phyloP scores from a whole-genome alignment of 2,113 vertebrate genomes.

The Erinaceus europaeus region DNA sequence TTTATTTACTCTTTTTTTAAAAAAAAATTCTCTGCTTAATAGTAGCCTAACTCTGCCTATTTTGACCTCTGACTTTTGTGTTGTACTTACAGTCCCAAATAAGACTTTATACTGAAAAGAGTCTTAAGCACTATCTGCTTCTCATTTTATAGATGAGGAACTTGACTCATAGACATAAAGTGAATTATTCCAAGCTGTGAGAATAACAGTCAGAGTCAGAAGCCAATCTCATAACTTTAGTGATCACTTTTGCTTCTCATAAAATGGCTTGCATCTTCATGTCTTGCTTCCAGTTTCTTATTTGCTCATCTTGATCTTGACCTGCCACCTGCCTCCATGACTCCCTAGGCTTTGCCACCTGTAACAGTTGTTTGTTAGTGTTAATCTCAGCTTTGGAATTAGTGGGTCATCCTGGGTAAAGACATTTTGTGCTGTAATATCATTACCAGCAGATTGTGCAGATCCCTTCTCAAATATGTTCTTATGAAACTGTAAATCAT shows the following conservation, averaged over 20 bases:
- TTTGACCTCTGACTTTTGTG: conserved; percentile 19
- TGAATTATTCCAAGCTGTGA: neutral
- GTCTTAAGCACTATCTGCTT: neutral
- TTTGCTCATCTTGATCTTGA: neutral
- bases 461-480: neutral
- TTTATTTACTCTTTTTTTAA: no score
- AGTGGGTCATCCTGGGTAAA: neutral
- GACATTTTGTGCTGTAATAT: neutral
- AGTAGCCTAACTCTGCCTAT: neutral
- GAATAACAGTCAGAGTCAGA: neutral
- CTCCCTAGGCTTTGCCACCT: neutral
- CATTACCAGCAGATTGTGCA: conserved; percentile 12
- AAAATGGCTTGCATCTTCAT: neutral
- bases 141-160: conserved; percentile 23
- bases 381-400: conserved; percentile 37
- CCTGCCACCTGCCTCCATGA: neutral
- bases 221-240: neutral
- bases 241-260: neutral
- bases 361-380: conserved; percentile 11
- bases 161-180: neutral
- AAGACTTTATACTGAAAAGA: neutral
- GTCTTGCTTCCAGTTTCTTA: neutral
- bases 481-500: neutral
- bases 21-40: neutral
- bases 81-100: neutral